Conservation (phyloP, 2,797 vertebrate genomes). For the Tympanoctomys barrerae region DNA sequence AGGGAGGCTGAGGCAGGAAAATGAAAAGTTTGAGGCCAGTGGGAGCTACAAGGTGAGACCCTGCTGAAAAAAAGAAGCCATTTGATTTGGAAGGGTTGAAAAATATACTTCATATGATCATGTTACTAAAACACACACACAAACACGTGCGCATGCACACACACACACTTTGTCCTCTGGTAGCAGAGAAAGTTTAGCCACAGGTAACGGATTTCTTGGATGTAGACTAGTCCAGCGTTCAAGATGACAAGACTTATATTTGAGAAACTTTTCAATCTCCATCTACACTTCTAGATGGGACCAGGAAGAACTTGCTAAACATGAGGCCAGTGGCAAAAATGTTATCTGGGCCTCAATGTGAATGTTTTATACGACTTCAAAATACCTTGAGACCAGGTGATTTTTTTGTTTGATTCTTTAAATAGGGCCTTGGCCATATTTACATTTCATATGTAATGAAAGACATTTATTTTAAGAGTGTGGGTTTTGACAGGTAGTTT, state of each 20-base stretch:
- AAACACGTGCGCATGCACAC: too few relatives aligned
- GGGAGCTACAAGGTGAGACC: neutral
- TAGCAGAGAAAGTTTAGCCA: neutral
- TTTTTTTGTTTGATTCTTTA: slow-evolving; percentile 3
- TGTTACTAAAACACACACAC: neutral
- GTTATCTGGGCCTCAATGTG: neutral
- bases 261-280: neutral
- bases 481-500: slow-evolving; percentile 17
- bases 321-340: too few relatives aligned
- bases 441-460: neutral
- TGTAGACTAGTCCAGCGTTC: slow-evolving; percentile 14
- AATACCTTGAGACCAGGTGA: neutral
- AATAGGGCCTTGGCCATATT: neutral
- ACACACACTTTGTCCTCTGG: neutral
- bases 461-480: neutral
- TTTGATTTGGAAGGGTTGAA: neutral
- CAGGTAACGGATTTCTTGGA: neutral
- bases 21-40: neutral
- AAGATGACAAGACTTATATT: neutral
- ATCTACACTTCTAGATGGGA: neutral
- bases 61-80: neutral
- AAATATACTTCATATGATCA: neutral
- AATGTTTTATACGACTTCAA: neutral
- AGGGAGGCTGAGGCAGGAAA: neutral
- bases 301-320: neutral